Evolutionary conservation across 1,140 invertebrate species (phyloP).

Genomic region (Caenorhabditis tropicalis): DNA sequence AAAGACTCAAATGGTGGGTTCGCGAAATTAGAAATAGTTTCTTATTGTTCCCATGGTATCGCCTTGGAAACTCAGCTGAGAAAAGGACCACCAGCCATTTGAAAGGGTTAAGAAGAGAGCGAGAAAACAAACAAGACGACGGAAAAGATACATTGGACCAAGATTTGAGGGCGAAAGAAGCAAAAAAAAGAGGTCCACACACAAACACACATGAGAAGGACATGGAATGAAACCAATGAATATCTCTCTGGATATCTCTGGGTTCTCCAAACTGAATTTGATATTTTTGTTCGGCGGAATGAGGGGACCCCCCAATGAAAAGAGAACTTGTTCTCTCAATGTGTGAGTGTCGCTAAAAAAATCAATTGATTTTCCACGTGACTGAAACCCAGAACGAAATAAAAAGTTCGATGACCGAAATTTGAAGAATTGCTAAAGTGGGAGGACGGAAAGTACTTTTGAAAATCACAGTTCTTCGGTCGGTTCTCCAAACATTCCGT

Average conservation of each 20-base stretch:
- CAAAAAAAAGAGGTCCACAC: background rate
- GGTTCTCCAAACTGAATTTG: slow-evolving; percentile 12
- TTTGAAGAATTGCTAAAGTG: background rate
- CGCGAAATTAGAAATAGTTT: too few relatives aligned
- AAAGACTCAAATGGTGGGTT: background rate
- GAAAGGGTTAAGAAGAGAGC: background rate
- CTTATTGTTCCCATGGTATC: too few relatives aligned
- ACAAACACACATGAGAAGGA: too few relatives aligned
- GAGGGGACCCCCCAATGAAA: too few relatives aligned
- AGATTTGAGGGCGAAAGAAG: background rate
- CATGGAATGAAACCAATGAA: slow-evolving; percentile 31
- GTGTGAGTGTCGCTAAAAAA: background rate
- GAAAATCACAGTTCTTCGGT: too few relatives aligned
- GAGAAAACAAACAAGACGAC: background rate
- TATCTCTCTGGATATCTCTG: slow-evolving; percentile 20
- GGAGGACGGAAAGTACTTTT: too few relatives aligned
- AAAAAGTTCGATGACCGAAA: background rate
- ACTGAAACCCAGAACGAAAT: background rate
- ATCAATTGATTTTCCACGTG: background rate
- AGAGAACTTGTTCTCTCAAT: background rate
- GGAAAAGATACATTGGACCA: background rate
- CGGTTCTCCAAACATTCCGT: background rate
- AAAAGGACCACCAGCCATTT: too few relatives aligned
- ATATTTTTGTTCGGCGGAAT: background rate
- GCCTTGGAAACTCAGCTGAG: too few relatives aligned